Evolutionary conservation across 2,797 vertebrate species (phyloP).

Genomic region (Microtus agrestis): DNA sequence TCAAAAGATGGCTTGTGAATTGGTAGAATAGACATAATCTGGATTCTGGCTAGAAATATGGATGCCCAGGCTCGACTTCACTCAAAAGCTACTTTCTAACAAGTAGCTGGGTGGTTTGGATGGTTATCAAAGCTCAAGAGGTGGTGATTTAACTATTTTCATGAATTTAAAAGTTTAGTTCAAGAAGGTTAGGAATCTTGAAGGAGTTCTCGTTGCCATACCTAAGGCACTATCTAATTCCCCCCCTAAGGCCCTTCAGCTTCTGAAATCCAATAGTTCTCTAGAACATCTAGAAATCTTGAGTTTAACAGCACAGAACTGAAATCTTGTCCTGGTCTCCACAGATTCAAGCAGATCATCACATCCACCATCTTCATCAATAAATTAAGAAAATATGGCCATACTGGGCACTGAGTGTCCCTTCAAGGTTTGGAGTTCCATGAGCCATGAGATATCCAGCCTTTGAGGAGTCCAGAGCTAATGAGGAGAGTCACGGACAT

Average conservation of each 20-base stretch:
- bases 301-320: background rate
- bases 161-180: background rate
- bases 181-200: background rate
- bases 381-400: constrained; percentile 23
- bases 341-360: background rate
- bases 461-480: background rate
- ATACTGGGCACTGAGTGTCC: background rate
- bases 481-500: background rate
- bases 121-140: background rate
- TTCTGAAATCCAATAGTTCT: background rate
- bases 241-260: background rate
- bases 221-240: background rate
- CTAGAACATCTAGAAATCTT: background rate
- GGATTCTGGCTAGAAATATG: background rate
- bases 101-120: background rate
- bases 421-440: background rate
- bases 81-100: background rate
- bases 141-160: background rate
- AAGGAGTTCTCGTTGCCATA: background rate
- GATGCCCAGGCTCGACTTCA: background rate
- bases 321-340: background rate
- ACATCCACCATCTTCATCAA: background rate
- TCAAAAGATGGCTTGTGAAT: background rate
- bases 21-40: too few relatives aligned
- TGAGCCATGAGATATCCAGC: background rate